phyloP scores from a whole-genome alignment of 2,888 invertebrate species.

The Eueremaeus valkanovi region DNA sequence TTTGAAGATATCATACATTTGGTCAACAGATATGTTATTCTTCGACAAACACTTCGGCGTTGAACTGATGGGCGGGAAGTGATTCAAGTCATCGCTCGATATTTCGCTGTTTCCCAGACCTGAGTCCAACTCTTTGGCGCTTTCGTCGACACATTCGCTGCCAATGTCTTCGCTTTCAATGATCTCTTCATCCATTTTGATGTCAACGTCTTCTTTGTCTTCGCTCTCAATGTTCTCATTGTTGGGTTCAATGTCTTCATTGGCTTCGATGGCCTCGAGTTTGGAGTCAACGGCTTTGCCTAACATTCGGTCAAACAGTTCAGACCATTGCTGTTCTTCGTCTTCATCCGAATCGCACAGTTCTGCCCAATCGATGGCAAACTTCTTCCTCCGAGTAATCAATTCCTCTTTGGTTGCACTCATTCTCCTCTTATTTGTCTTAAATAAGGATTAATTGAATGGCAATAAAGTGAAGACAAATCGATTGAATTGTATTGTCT shows the following conservation, averaged over 20 bases:
- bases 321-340: conserved; percentile 25
- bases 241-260: neutral
- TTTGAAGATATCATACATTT: conserved; percentile 16
- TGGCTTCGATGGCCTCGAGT: neutral
- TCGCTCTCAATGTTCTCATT: neutral
- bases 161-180: neutral
- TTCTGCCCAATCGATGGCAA: conserved; percentile 29
- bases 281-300: neutral
- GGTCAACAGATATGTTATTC: neutral
- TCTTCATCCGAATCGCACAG: conserved; percentile 32
- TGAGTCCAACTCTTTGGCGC: neutral
- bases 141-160: neutral
- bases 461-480: neutral
- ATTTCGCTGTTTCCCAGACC: conserved; percentile 28
- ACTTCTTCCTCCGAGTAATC: conserved; percentile 1
- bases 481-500: neutral
- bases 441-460: neutral
- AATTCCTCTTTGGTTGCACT: conserved; percentile 1
- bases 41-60: neutral
- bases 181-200: neutral
- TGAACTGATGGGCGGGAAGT: neutral
- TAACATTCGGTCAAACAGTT: conserved; percentile 21
- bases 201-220: neutral
- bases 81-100: neutral
- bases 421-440: conserved; percentile 9